Evolutionary conservation across 2,113 vertebrate genomes (phyloP), one percentile per base, ranked within the genome.

Genomic region (Notothenia coriiceps): DNA sequence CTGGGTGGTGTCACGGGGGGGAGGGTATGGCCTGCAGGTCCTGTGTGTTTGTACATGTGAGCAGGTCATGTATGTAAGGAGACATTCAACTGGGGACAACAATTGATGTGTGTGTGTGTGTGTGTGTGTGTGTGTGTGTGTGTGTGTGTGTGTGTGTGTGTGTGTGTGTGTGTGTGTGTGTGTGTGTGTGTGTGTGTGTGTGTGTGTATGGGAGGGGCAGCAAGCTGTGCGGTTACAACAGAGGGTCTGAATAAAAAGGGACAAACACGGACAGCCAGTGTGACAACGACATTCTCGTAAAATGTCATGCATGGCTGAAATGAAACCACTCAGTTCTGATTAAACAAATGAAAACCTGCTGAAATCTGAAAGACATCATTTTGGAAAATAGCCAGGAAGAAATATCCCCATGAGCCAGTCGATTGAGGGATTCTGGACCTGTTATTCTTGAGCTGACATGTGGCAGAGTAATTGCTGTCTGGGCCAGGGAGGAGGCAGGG

Each of bases 391-490:
- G 62, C 77, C 74, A 76, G 62, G 65, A 68, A 72, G 75, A 87
- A 84, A 74, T 83, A 77, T 76, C 64, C 55, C 70, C 73, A 86
- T 88, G 56, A 76, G 65, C 55, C 72, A 71, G 77, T 84, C 77
- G 80, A 83, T 54, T 87, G 77, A 67, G 74, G 69, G 75, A 83
- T 80, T 84, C 76, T 78, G 70, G 79, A 89, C 74, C 76, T 83
- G 83, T 90, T 90, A 73, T 88, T 86, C 79, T 77, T 68, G 52
- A 79, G 85, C 66, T 91, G 86, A 93, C 89, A 90, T 86, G 74
- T 67, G 83, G 87, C 79, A 79, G 74, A 86, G 85, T 92, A 89
- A 90, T 93, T 91, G 88, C 81, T 87, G 79, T 83, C 89, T 88
- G 80, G 84, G 80, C 65, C 72, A 63, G 61, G 52, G 60, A 84